Percentiles rank a stretch among this genome's conserved stretches.
phyloP scores from a whole-genome alignment of 2,113 vertebrate genomes.

The Amblyopsis rosae region DNA sequence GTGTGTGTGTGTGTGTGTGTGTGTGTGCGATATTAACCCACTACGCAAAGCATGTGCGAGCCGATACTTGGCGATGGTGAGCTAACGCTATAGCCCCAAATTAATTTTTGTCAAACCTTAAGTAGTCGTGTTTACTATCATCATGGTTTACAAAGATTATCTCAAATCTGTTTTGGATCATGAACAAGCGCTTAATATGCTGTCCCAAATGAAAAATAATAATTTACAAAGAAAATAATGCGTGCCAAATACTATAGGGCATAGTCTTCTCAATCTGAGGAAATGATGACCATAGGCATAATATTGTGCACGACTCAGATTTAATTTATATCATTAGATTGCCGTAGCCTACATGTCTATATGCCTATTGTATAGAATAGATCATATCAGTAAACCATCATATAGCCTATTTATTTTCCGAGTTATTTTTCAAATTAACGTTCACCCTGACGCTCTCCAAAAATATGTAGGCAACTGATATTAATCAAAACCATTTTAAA shows the following conservation, averaged over 20 bases:
- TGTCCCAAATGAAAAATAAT: constrained; percentile 60
- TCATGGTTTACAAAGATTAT: constrained; percentile 71
- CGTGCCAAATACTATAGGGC: constrained; percentile 63
- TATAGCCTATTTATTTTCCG: constrained; percentile 2
- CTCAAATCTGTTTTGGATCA: constrained; percentile 77
- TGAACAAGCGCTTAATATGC: constrained; percentile 41
- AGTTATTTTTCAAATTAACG: too few relatives aligned
- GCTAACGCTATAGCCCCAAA: neutral
- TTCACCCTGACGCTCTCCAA: too few relatives aligned
- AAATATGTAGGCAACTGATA: too few relatives aligned
- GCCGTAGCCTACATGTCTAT: too few relatives aligned
- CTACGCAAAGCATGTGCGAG: constrained; percentile 1
- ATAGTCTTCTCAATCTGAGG: constrained; percentile 55
- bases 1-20: neutral
- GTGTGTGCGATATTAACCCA: neutral
- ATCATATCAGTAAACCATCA: neutral
- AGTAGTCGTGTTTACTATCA: constrained; percentile 25
- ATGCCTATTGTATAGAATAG: too few relatives aligned
- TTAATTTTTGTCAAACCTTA: constrained; percentile 48
- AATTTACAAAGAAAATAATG: constrained; percentile 58
- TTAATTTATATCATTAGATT: constrained; percentile 70
- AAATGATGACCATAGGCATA: constrained; percentile 50
- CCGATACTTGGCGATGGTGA: neutral
- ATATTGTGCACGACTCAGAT: constrained; percentile 61
- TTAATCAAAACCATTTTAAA: too few relatives aligned